Evolutionary conservation across 2,888 invertebrate species (phyloP).

Genomic region (Oligia strigilis): DNA sequence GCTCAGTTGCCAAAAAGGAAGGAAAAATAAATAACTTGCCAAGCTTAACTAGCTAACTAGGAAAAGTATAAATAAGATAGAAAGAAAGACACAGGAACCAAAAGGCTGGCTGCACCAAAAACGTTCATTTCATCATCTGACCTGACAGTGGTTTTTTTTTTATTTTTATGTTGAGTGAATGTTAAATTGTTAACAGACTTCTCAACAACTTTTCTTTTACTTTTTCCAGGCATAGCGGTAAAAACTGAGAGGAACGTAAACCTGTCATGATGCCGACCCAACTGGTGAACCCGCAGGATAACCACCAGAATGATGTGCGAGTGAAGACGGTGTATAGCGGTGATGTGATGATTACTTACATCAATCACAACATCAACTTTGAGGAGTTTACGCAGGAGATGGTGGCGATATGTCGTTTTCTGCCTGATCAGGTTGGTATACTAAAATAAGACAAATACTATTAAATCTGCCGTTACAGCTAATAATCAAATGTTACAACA

Average conservation of each 20-base stretch:
- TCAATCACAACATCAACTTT: constrained; percentile 96
- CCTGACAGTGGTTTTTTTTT: too few species aligned
- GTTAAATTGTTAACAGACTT: background rate
- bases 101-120: too few species aligned
- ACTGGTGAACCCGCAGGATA: constrained; percentile 91
- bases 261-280: constrained; percentile 92
- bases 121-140: too few species aligned
- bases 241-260: constrained; percentile 11
- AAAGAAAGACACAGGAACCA: too few species aligned
- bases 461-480: background rate
- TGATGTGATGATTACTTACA: constrained; percentile 97
- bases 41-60: background rate
- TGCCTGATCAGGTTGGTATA: constrained; percentile 92
- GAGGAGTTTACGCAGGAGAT: constrained; percentile 97
- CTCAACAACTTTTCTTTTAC: background rate
- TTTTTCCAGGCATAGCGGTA: constrained; percentile 56
- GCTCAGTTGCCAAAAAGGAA: too few species aligned
- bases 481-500: background rate
- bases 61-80: background rate
- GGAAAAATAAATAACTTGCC: background rate
- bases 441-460: background rate
- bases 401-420: constrained; percentile 97
- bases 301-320: constrained; percentile 95
- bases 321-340: constrained; percentile 98
- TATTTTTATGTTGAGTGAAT: background rate